A percentile compares a stretch with the other conserved stretches of the same genome.
These are phyloP conservation scores for Charaxes varanes DNA, from an alignment of 1,140 invertebrate species.

Conservation along the genomic window DNA sequence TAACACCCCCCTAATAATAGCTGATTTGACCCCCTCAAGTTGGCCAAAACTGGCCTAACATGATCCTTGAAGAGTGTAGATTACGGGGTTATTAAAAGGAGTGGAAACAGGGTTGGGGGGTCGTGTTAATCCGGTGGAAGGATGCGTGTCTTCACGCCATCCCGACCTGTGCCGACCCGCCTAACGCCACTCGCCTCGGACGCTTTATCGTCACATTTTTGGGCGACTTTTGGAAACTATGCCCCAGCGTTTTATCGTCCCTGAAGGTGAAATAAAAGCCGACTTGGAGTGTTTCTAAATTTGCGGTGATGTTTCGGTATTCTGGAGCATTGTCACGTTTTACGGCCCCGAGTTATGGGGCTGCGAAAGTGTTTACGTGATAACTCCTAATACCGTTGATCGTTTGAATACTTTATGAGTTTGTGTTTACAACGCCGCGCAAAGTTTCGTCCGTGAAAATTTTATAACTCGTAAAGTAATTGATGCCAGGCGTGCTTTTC, in stretches of 20 bases:
- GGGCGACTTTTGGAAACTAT: conserved; percentile 55
- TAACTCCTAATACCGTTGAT: conserved; percentile 12
- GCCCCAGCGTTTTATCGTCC: conserved; percentile 54
- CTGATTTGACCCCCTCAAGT: conserved; percentile 49
- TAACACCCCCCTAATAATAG: conserved; percentile 64
- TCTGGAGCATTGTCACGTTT: conserved; percentile 22
- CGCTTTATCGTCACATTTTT: conserved; percentile 63
- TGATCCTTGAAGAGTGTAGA: conserved; percentile 28
- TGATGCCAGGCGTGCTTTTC: too few species aligned
- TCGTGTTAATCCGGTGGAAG: conserved; percentile 29
- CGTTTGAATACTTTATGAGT: background rate
- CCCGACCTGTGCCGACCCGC: conserved; percentile 32
- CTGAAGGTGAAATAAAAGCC: conserved; percentile 51
- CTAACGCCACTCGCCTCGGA: conserved; percentile 64
- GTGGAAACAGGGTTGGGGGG: conserved; percentile 18
- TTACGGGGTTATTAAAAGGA: conserved; percentile 5
- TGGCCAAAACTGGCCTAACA: conserved; percentile 36
- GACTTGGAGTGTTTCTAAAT: conserved; percentile 52
- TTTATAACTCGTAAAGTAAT: too few species aligned
- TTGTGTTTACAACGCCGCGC: conserved; percentile 7
- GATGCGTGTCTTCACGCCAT: conserved; percentile 58
- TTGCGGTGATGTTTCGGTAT: conserved; percentile 41
- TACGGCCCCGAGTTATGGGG: conserved; percentile 14
- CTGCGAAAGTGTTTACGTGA: conserved; percentile 9
- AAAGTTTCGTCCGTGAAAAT: conserved; percentile 1